Conservation (phyloP, 2,113 vertebrate genomes). For the Nanger granti region DNA sequence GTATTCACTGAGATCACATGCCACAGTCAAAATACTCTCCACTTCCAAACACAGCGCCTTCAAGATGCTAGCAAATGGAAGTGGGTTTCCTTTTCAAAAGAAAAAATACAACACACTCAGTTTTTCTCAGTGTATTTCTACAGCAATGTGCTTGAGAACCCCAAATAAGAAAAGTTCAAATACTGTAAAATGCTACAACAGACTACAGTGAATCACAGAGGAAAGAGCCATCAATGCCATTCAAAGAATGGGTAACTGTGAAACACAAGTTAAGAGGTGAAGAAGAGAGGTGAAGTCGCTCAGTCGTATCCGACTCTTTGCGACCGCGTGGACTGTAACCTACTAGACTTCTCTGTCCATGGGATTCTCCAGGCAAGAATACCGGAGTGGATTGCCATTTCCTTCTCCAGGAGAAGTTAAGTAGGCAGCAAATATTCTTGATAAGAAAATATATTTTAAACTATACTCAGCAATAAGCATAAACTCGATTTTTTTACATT, state of each 20-base stretch:
- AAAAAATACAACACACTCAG: background rate
- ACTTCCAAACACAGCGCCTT: background rate
- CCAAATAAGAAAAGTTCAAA: background rate
- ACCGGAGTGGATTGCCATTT: too few relatives aligned
- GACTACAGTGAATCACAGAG: background rate
- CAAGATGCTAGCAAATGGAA: background rate
- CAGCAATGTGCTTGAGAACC: background rate
- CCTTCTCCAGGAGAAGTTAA: background rate
- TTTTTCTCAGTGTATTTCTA: background rate
- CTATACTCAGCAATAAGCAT: background rate
- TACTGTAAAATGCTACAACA: background rate
- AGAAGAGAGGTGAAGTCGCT: too few relatives aligned
- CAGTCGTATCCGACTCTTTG: too few relatives aligned
- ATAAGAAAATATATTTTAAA: background rate
- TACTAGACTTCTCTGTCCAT: too few relatives aligned
- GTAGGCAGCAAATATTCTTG: background rate
- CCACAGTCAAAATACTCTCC: background rate
- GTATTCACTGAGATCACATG: background rate
- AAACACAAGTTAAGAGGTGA: background rate
- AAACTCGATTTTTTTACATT: background rate
- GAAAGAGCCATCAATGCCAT: background rate
- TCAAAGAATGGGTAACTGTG: background rate
- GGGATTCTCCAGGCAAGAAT: too few relatives aligned
- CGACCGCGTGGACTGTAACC: too few relatives aligned
- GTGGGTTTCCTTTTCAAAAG: background rate